phyloP scores from a whole-genome alignment of 1,140 invertebrate species.

The Neuroterus valhalla region DNA sequence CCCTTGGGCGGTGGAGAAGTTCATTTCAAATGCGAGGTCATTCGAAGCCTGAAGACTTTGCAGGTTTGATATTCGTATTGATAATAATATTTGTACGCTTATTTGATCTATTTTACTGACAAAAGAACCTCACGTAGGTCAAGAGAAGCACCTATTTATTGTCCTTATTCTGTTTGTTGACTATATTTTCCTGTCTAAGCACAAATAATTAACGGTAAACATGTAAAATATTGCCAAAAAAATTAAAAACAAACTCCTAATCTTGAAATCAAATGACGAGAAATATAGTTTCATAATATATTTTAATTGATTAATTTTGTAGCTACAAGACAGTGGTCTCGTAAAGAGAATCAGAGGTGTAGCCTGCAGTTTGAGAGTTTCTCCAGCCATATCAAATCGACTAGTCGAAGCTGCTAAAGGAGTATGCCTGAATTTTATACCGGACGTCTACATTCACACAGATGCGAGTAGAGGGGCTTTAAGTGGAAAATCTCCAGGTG shows the following conservation, averaged over 20 bases:
- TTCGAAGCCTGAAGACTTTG: conserved; percentile 80
- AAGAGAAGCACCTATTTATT: too few species aligned
- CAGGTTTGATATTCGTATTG: conserved; percentile 70
- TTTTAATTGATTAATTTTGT: conserved; percentile 60
- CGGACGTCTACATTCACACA: conserved; percentile 96
- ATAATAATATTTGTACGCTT: background rate
- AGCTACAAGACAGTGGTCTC: conserved; percentile 89
- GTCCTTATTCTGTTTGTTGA: too few species aligned
- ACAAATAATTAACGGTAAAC: too few species aligned
- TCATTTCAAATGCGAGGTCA: conserved; percentile 89
- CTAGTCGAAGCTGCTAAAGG: conserved; percentile 95
- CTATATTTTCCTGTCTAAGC: too few species aligned
- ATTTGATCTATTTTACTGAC: too few species aligned
- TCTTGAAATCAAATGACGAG: conserved; percentile 43
- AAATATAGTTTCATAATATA: conserved; percentile 75
- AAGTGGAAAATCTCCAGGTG: conserved; percentile 89
- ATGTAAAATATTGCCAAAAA: too few species aligned
- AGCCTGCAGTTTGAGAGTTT: conserved; percentile 91
- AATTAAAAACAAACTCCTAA: background rate
- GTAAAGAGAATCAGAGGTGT: conserved; percentile 95
- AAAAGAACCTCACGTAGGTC: too few species aligned
- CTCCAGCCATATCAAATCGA: conserved; percentile 92
- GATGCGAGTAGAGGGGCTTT: conserved; percentile 91
- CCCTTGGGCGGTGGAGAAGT: conserved; percentile 95
- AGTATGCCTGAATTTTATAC: conserved; percentile 91